Evolutionary conservation across 2,113 vertebrate species (phyloP).

Genomic region (Perca schrenkii): DNA sequence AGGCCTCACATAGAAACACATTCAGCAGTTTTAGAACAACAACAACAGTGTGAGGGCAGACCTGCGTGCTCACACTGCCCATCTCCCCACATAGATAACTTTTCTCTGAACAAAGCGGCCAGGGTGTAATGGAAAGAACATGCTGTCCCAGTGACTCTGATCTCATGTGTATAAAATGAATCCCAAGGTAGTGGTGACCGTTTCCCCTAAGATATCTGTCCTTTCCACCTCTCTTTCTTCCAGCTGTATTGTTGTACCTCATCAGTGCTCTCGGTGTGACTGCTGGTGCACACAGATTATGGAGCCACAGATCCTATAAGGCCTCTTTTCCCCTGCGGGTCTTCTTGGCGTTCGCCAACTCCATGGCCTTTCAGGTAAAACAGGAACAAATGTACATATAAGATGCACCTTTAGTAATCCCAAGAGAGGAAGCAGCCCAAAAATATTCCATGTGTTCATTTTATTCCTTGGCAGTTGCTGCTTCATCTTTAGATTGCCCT

Average conservation of each 20-base stretch:
- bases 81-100: constrained; percentile 46
- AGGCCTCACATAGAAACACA: constrained; percentile 72
- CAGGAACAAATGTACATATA: background rate
- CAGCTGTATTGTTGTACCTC: constrained; percentile 84
- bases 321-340: constrained; percentile 88
- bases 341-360: constrained; percentile 89
- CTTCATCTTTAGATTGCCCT: background rate
- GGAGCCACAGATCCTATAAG: constrained; percentile 95
- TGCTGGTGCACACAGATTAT: constrained; percentile 93
- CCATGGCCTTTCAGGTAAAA: constrained; percentile 94
- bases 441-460: no score
- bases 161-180: constrained; percentile 38
- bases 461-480: background rate
- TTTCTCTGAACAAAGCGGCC: constrained; percentile 28
- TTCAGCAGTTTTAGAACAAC: constrained; percentile 68
- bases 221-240: constrained; percentile 39
- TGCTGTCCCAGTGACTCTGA: constrained; percentile 50
- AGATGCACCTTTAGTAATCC: background rate
- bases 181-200: constrained; percentile 22
- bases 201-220: constrained; percentile 37
- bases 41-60: constrained; percentile 58
- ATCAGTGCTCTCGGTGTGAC: constrained; percentile 89
- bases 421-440: background rate
- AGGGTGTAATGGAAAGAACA: constrained; percentile 56
- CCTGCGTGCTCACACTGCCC: constrained; percentile 43